Conservation (phyloP, 2,888 invertebrate genomes). For the Phyto melanocephala region DNA sequence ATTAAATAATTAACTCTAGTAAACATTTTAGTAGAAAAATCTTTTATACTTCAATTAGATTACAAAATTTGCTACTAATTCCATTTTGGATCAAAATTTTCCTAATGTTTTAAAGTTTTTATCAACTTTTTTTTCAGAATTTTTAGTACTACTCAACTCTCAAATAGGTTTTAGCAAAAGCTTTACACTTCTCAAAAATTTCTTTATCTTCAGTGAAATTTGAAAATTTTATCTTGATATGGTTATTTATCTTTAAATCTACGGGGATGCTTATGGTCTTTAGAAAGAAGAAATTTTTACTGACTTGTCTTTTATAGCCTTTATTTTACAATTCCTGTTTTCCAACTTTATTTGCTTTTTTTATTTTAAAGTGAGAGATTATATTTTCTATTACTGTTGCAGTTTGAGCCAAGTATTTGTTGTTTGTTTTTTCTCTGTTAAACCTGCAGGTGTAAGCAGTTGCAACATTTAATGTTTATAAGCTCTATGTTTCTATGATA, state of each 20-base stretch:
- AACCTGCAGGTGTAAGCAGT: no score
- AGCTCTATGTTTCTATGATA: neutral
- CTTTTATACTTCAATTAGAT: no score
- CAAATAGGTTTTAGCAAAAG: no score
- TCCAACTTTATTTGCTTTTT: neutral
- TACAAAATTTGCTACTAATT: no score
- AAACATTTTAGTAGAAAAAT: no score
- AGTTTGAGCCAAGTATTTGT: neutral
- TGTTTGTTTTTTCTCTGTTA: neutral
- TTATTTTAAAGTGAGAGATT: constrained; percentile 28
- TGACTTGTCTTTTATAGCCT: constrained; percentile 22
- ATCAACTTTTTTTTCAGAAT: no score
- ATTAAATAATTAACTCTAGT: no score
- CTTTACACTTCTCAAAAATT: neutral
- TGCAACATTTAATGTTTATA: constrained; percentile 37
- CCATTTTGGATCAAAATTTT: no score
- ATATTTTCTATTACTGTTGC: constrained; percentile 29
- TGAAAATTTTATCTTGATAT: neutral
- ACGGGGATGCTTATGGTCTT: constrained; percentile 5
- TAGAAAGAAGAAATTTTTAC: constrained; percentile 29
- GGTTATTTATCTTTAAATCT: neutral
- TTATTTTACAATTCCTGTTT: neutral
- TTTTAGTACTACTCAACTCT: no score
- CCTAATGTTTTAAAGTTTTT: no score
- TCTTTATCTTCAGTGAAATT: neutral